Percentiles rank a stretch among this genome's conserved stretches.
phyloP scores from a whole-genome alignment of 37 sponge, comb jelly and placozoan species.

The Axinella damicornis region DNA sequence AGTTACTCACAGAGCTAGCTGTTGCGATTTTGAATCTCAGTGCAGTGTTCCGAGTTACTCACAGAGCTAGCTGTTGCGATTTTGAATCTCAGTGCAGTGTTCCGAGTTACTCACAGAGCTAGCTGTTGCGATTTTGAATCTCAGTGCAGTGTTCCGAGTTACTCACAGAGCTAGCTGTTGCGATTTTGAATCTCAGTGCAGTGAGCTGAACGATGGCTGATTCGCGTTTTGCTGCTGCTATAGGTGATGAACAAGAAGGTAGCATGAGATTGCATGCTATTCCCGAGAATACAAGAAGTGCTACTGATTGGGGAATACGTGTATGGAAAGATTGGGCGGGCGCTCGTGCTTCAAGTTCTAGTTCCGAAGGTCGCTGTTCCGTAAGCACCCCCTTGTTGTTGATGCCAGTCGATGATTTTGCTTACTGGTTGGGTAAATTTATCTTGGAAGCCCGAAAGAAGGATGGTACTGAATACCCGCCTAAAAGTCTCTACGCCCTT shows the following conservation, averaged over 20 bases:
- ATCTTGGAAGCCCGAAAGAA: conserved; percentile 31
- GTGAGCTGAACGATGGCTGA: background rate
- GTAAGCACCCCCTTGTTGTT: conserved; percentile 3
- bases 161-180: no score
- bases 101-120: no score
- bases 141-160: no score
- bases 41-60: no score
- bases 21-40: no score
- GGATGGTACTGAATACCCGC: conserved; percentile 46
- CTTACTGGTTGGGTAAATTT: conserved; percentile 40
- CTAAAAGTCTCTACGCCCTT: conserved; percentile 46
- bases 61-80: no score
- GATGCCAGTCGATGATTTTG: conserved; percentile 15
- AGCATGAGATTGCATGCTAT: background rate
- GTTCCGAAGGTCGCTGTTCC: background rate
- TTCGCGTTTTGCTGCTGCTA: conserved; percentile 5
- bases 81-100: no score
- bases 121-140: no score
- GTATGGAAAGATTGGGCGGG: conserved; percentile 41
- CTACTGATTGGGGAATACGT: conserved; percentile 37
- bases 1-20: no score
- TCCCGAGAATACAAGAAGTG: background rate
- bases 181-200: background rate
- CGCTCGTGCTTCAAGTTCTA: background rate
- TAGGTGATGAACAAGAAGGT: background rate